Conservation (phyloP, 2,113 vertebrate species). For the Aplodontia rufa region DNA sequence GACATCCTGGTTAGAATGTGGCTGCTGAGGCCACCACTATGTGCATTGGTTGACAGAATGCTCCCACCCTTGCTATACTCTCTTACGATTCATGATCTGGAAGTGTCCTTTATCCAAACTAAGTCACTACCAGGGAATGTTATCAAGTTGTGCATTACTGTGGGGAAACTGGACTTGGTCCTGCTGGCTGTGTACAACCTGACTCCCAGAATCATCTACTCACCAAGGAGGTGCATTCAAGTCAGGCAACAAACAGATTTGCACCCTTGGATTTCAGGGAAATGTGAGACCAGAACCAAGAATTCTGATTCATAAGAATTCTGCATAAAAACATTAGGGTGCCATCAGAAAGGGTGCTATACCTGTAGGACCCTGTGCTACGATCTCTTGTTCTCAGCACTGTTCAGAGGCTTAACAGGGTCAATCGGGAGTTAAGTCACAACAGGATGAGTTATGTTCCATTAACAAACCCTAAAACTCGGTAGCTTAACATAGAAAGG, state of each 20-base stretch:
- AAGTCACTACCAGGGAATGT: background rate
- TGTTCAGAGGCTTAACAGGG: background rate
- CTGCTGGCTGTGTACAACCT: background rate
- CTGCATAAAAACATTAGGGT: background rate
- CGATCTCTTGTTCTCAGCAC: background rate
- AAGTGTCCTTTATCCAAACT: background rate
- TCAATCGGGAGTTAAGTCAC: background rate
- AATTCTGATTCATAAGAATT: background rate
- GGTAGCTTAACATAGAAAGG: background rate
- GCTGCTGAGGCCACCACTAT: background rate
- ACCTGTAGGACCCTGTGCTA: background rate
- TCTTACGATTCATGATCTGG: background rate
- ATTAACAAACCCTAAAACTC: background rate
- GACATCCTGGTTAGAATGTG: background rate
- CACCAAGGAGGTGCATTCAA: background rate
- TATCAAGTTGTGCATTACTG: background rate
- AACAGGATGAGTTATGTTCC: background rate
- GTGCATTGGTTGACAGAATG: background rate
- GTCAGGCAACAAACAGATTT: background rate
- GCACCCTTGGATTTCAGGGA: background rate
- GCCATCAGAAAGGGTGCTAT: background rate
- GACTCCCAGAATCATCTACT: background rate
- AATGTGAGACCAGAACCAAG: background rate
- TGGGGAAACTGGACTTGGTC: background rate
- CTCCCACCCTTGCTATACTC: background rate